Evolutionary conservation across 1,140 invertebrate genomes (phyloP).

Genomic region (Globodera ellingtonae): DNA sequence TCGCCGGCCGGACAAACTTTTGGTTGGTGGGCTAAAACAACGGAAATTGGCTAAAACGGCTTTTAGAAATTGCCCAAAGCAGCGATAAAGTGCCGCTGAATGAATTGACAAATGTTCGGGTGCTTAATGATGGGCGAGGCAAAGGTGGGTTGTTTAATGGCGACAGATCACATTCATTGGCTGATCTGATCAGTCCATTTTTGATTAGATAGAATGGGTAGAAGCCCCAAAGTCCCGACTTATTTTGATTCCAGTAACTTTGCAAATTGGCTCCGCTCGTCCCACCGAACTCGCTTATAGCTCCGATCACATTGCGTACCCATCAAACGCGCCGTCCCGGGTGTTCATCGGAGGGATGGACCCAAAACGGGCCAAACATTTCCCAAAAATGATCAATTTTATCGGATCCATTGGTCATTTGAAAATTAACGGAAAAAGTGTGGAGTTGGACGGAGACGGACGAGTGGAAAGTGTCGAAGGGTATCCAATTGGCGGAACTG

Average conservation of each 20-base stretch:
- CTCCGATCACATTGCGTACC: neutral
- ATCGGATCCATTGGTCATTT: constrained; percentile 44
- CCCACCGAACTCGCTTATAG: neutral
- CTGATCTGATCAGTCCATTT: neutral
- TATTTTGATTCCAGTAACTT: neutral
- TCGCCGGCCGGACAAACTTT: constrained; percentile 4
- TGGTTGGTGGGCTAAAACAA: constrained; percentile 2
- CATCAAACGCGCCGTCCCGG: constrained; percentile 1
- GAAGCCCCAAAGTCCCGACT: too few species aligned
- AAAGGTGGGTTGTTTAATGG: neutral
- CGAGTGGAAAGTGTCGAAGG: neutral
- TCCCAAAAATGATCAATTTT: constrained; percentile 21
- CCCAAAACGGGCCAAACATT: neutral
- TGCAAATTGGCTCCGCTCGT: constrained; percentile 9
- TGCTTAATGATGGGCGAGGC: constrained; percentile 17
- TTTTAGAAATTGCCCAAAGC: constrained; percentile 1
- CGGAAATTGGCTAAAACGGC: neutral
- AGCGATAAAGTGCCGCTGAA: constrained; percentile 1
- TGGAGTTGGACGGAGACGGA: neutral
- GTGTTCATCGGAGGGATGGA: constrained; percentile 20
- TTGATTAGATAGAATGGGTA: neutral
- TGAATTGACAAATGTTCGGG: constrained; percentile 6
- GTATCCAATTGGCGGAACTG: neutral
- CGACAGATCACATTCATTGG: neutral
- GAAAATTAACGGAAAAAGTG: constrained; percentile 30